Base-by-base conservation (phyloP, 2,113 vertebrate species). In the Cisticola juncidis region DNA sequence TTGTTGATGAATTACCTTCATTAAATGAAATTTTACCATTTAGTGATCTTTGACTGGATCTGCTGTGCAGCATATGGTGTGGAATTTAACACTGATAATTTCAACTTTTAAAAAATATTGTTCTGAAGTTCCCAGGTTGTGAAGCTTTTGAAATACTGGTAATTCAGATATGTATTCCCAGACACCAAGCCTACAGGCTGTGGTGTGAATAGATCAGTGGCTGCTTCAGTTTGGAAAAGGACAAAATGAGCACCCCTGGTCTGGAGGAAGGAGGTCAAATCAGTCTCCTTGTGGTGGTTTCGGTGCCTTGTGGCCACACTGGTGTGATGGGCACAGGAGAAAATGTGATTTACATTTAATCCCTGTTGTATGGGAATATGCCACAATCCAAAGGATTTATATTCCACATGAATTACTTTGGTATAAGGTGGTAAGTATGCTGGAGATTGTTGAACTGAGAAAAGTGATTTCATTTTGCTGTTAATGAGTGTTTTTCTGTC, bases 111-210 rank as follows among this genome's bases (percentile, higher is more conserved):
- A 65, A 65, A 56, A 35, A 24, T 11, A 7, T 11, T 51, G 38
- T 15, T 62, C 33, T 48, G 29, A 88, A 56, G 7, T 47, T 81
- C 44, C 21, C 19, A 18, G 29, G 24, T 13, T 44, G 24, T 50
- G 62, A 50, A 44, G 40, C 36, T 76, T 81, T 70, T 38, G 35
- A 69, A 61, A 36, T 65, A 45, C 54, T 48, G 21, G 4, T 58
- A 36, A 28, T 58, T 60, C 31, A 91, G 29, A 8, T 45, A 0
- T 4, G 16, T 42, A 5, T 86, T 62, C 36, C 74, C 36, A 33
- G 38, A 25, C 50, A 66, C 23, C 61, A n/a, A 20, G 36, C 33
- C 40, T 51, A 0, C 3, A 0, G 24, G n/a, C 33, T 53, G 0
- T 9, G 22, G 13, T 66, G 31, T 13, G 33, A 23, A 1, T 9